Percentiles rank a stretch among this genome's conserved stretches.
phyloP scores from a whole-genome alignment of 2,797 vertebrate species.

The Eremophila alpestris region DNA sequence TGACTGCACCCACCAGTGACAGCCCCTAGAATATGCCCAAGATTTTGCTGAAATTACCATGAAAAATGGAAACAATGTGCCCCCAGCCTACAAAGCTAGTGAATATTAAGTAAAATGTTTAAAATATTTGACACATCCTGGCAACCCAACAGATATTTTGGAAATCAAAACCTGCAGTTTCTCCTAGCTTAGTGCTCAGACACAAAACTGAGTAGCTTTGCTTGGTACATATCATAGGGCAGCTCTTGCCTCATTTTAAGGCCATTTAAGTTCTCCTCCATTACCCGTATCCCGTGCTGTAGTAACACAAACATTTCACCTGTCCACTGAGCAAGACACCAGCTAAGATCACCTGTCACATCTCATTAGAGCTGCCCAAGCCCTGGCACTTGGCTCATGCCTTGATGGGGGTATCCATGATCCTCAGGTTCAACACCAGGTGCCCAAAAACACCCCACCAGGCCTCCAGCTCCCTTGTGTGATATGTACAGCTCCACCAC shows the following conservation, averaged over 20 bases:
- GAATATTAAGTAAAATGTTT: background rate
- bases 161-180: background rate
- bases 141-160: background rate
- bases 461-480: background rate
- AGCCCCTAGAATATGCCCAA: background rate
- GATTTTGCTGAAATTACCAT: background rate
- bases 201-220: background rate
- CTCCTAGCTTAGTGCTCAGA: background rate
- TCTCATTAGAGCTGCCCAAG: background rate
- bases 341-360: background rate
- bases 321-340: background rate
- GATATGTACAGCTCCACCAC: accelerated
- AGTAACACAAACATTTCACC: background rate
- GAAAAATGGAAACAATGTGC: background rate
- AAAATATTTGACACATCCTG: background rate
- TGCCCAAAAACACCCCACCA: accelerated
- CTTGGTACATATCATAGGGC: accelerated
- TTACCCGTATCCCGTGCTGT: accelerated
- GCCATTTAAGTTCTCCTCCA: background rate
- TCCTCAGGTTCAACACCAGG: accelerated
- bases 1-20: background rate
- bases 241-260: background rate
- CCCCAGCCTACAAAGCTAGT: background rate
- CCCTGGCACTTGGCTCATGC: background rate
- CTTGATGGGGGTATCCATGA: accelerated